These are phyloP conservation scores for Junonia oenone DNA, from an alignment of 2,888 invertebrate species.

Conservation along the genomic window DNA sequence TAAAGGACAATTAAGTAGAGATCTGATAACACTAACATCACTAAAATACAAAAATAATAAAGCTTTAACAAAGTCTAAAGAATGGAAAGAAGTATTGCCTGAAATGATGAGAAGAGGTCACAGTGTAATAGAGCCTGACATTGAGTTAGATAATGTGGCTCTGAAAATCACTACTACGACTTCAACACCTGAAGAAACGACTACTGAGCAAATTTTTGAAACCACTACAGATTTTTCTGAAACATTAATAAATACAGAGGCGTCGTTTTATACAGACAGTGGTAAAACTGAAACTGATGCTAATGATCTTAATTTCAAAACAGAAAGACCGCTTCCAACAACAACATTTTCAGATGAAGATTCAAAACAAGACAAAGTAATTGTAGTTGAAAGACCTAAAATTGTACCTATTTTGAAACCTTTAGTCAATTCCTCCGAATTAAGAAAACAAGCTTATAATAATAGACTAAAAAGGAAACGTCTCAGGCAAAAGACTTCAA, in stretches of 20 bases:
- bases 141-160: slow-evolving; percentile 28
- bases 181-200: slow-evolving; percentile 32
- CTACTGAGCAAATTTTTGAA: slow-evolving; percentile 22
- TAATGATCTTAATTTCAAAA: slow-evolving; percentile 1
- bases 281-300: slow-evolving; percentile 11
- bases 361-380: slow-evolving; percentile 21
- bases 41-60: slow-evolving; percentile 52
- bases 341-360: slow-evolving; percentile 1
- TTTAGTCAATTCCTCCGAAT: slow-evolving; percentile 42
- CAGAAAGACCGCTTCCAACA: slow-evolving; percentile 8
- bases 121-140: slow-evolving; percentile 30
- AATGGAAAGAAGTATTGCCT: slow-evolving; percentile 52
- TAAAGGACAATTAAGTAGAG: slow-evolving; percentile 58
- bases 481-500: slow-evolving; percentile 52
- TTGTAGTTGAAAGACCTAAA: slow-evolving; percentile 37
- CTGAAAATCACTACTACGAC: slow-evolving; percentile 34
- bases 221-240: slow-evolving; percentile 18
- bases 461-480: slow-evolving; percentile 61
- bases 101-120: slow-evolving; percentile 38
- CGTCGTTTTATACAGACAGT: slow-evolving; percentile 1
- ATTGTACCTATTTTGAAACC: slow-evolving; percentile 37
- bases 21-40: slow-evolving; percentile 53
- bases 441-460: slow-evolving; percentile 54
- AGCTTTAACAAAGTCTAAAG: slow-evolving; percentile 50
- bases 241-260: slow-evolving; percentile 13